These are phyloP conservation scores for Hydroisotoma schaefferi DNA, from an alignment of 2,888 invertebrate genomes.

Conservation along the genomic window DNA sequence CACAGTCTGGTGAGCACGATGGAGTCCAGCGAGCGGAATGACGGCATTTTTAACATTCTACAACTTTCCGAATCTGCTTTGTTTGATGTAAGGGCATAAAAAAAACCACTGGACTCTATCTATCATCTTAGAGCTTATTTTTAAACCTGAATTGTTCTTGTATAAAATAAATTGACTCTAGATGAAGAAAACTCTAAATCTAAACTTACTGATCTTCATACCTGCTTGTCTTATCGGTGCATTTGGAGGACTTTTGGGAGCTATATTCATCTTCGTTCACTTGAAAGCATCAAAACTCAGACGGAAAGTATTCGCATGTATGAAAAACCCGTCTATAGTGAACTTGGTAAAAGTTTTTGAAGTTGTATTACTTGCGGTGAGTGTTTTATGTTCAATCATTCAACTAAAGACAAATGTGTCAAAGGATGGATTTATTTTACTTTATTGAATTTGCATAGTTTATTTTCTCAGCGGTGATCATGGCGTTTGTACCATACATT, in stretches of 20 bases:
- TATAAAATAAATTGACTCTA: slow-evolving; percentile 28
- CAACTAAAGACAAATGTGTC: neutral
- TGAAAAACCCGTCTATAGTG: slow-evolving; percentile 48
- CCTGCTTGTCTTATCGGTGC: slow-evolving; percentile 53
- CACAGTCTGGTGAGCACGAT: slow-evolving; percentile 24
- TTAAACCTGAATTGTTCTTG: neutral
- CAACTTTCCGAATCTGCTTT: slow-evolving; percentile 43
- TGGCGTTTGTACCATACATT: slow-evolving; percentile 33
- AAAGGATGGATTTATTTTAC: neutral
- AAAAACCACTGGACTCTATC: neutral
- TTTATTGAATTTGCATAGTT: slow-evolving; percentile 23
- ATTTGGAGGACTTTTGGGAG: slow-evolving; percentile 53
- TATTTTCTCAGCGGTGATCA: slow-evolving; percentile 31
- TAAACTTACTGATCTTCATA: slow-evolving; percentile 53
- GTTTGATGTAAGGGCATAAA: slow-evolving; percentile 39
- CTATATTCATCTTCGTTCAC: slow-evolving; percentile 53
- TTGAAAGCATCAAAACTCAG: slow-evolving; percentile 52
- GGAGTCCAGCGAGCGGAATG: slow-evolving; percentile 12
- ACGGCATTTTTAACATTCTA: slow-evolving; percentile 17
- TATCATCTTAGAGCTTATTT: neutral
- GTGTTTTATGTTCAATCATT: neutral
- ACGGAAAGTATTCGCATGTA: slow-evolving; percentile 50
- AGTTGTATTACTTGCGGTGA: slow-evolving; percentile 50
- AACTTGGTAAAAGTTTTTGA: slow-evolving; percentile 51
- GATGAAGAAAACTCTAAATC: slow-evolving; percentile 52